A percentile compares a stretch with the other conserved stretches of the same genome.
These are phyloP conservation scores for Adoxophyes honmai DNA, from an alignment of 1,140 invertebrate genomes.

Conservation along the genomic window DNA sequence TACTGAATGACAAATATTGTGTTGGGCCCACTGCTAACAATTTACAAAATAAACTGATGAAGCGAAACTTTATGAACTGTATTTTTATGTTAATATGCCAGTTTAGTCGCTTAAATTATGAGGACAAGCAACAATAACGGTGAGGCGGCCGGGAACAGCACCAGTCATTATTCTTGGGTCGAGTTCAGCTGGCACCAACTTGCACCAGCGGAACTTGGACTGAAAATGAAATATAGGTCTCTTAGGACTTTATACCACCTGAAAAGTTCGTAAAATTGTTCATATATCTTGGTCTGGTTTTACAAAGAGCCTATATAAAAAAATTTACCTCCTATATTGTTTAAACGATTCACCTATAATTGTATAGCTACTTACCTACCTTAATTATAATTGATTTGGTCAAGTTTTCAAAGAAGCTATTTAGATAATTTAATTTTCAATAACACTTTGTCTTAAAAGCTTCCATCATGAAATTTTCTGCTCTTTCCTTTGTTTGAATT, in stretches of 20 bases:
- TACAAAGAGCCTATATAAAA: too few relatives aligned
- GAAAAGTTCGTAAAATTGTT: too few relatives aligned
- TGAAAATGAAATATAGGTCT: neutral
- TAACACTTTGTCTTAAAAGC: neutral
- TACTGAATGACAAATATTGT: conserved; percentile 6
- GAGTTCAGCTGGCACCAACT: conserved; percentile 18
- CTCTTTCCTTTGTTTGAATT: neutral
- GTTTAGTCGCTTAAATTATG: conserved; percentile 28
- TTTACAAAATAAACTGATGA: conserved; percentile 9
- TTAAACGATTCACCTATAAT: too few relatives aligned
- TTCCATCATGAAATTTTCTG: neutral
- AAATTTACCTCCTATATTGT: too few relatives aligned
- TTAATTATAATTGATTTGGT: too few relatives aligned
- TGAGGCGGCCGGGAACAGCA: neutral
- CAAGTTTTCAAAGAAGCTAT: too few relatives aligned
- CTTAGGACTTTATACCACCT: too few relatives aligned
- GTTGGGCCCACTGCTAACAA: neutral
- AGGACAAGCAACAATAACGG: conserved; percentile 21
- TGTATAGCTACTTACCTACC: too few relatives aligned
- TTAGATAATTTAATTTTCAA: neutral
- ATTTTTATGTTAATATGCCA: conserved; percentile 3
- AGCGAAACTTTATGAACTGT: conserved; percentile 13
- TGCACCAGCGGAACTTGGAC: neutral
- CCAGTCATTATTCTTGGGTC: conserved; percentile 23
- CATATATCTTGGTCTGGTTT: too few relatives aligned